Base-by-base conservation (phyloP, 2,888 invertebrate genomes). In the Orthonychiurus folsomi region DNA sequence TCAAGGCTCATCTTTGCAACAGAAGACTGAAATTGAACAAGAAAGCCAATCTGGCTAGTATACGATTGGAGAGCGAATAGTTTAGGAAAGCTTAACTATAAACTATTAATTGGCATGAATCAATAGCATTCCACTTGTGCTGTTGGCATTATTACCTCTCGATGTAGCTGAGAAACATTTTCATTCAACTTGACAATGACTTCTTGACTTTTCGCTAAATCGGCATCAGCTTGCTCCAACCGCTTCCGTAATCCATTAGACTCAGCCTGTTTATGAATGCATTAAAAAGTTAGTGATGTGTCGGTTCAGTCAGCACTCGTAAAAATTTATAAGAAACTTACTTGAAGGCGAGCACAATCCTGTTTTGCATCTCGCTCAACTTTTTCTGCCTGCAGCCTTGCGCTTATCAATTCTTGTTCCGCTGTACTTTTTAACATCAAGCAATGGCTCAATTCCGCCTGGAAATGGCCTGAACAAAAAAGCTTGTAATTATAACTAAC, bases 111-210 rank as follows among this genome's bases (percentile, higher is more conserved):
- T n/a, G n/a, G n/a, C n/a, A n/a, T n/a, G n/a, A n/a, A n/a, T n/a
- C n/a, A n/a, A n/a, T n/a, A n/a, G n/a, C n/a, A n/a, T n/a, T n/a
- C n/a, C n/a, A n/a, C n/a, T n/a, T n/a, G n/a, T n/a, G n/a, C n/a
- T n/a, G n/a, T n/a, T n/a, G n/a, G n/a, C n/a, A n/a, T 9, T 9
- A 37, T 79, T 75, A 89, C 89, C 83, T 90, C 89, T 78, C 89
- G 88, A 75, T 91, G 89, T 70, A 89, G 77, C 62, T 83, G 85
- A 2, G 88, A 83, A 47, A 90, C 85, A 74, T 88, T 88, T 75
- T 90, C 90, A 18, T 84, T 83, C 12, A 90, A 80, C 55, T 89
- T 83, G 47, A 89, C 78, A 73, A 89, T 88, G 75, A 90, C 89
- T 12, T 89, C 82, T 55, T 89, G 83, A 21, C 88, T 86, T 73